Evolutionary conservation across 2,797 vertebrate genomes (phyloP).

Genomic region (Diplodus sargus): DNA sequence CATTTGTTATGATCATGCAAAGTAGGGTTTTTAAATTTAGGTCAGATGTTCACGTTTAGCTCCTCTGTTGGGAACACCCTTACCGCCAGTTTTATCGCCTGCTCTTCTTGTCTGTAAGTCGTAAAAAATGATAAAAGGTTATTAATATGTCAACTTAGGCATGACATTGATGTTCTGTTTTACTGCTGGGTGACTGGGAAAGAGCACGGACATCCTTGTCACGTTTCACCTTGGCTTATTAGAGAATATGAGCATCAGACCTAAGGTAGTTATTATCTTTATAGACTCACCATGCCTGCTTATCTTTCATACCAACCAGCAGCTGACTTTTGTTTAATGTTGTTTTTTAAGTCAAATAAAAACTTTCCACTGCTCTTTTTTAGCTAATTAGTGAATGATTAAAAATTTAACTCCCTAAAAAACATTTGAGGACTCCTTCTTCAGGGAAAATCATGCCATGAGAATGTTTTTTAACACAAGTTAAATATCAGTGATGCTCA

Average conservation of each 20-base stretch:
- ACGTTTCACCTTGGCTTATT: neutral
- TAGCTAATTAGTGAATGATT: neutral
- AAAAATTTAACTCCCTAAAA: neutral
- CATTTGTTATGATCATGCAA: constrained; percentile 26
- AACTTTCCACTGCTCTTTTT: neutral
- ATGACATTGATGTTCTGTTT: neutral
- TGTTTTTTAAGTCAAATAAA: neutral
- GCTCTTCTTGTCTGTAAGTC: neutral
- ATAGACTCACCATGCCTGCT: constrained; percentile 3
- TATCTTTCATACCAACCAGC: neutral
- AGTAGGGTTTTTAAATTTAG: constrained; percentile 24
- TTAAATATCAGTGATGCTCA: neutral
- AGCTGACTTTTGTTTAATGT: neutral
- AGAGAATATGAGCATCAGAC: neutral
- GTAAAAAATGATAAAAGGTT: neutral
- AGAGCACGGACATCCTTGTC: neutral
- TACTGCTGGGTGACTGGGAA: neutral
- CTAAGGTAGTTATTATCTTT: constrained; percentile 35
- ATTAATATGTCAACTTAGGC: neutral
- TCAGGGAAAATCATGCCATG: neutral
- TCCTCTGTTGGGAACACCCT: neutral
- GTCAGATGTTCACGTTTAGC: neutral
- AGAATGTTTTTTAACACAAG: neutral
- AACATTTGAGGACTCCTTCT: neutral
- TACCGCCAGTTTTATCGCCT: neutral